Conservation (phyloP, 2,797 vertebrate genomes). For the Lacerta viridis region DNA sequence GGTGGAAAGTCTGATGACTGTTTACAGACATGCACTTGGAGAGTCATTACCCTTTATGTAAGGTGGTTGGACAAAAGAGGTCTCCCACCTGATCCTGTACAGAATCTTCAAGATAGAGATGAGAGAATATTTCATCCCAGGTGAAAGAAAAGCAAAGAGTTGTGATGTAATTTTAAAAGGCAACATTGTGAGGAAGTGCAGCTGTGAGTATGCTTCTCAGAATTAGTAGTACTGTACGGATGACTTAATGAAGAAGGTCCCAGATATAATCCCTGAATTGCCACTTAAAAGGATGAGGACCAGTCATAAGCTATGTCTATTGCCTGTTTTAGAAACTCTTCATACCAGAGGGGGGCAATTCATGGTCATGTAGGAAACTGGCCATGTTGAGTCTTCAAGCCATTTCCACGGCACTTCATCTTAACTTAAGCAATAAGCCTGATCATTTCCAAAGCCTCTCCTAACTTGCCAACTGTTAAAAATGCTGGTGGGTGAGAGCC, state of each 20-base stretch:
- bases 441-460: no score
- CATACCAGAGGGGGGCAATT: neutral
- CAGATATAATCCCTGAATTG: neutral
- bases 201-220: neutral
- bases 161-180: neutral
- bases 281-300: neutral
- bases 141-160: neutral
- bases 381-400: no score
- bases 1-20: neutral
- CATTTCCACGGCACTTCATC: no score
- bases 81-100: neutral
- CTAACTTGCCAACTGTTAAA: no score
- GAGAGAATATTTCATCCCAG: neutral
- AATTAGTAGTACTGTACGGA: neutral
- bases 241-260: neutral
- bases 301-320: no score
- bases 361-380: neutral
- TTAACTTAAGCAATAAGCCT: no score
- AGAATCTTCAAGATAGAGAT: neutral
- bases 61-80: neutral
- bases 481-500: no score
- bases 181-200: rapidly evolving
- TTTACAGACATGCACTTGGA: neutral
- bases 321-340: neutral
- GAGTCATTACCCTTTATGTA: neutral